Base-by-base conservation (phyloP, 2,888 invertebrate genomes). In the Dynastes hyllus region DNA sequence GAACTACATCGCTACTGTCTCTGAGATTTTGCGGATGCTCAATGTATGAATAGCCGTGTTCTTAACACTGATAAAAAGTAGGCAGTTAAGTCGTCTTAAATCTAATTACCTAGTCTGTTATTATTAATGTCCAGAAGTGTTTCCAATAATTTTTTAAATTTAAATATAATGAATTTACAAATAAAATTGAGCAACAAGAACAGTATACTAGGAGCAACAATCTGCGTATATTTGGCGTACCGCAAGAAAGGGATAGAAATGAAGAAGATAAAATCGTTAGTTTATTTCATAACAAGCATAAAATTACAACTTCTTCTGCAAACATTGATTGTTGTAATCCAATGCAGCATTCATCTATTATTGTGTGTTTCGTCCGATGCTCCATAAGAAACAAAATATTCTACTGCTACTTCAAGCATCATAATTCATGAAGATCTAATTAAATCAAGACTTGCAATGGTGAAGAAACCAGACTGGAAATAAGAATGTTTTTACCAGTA, bases 201-300 rank as follows among this genome's bases (percentile, higher is more conserved):
- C 70, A 70, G 22, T 70, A 70, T 50, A 50, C 70, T 11, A 4
- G 70, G 11, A 50, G 6, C 13, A 70, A 50, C 8, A 70, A 70
- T 50, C 29, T 70, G 1, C 16, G 45, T 6, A 70, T 70, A 50
- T 70, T 70, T 22, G 70, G 70, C 40, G 11, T 70, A 27, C 29
- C 6, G 9, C 11, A 29, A 11, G n/a, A 40, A 1, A 2, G 1
- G 13, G 40, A 70, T 8, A 29, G 50, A 50, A 9, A 16, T 50
- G 16, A 22, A 3, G 70, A 45, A 22, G 40, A 70, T 50, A 16
- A 11, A n/a, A n/a, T 45, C 2, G 40, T 70, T n/a, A 50, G 9
- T 13, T 2, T 70, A 5, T 70, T n/a, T 29, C 29, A 70, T 11
- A 4, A 70, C 4, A 70, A n/a, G 29, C 27, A 50, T 11, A 22